Evolutionary conservation across 2,113 vertebrate species (phyloP), one percentile per base, ranked within the genome.

Genomic region (Vulpes lagopus): DNA sequence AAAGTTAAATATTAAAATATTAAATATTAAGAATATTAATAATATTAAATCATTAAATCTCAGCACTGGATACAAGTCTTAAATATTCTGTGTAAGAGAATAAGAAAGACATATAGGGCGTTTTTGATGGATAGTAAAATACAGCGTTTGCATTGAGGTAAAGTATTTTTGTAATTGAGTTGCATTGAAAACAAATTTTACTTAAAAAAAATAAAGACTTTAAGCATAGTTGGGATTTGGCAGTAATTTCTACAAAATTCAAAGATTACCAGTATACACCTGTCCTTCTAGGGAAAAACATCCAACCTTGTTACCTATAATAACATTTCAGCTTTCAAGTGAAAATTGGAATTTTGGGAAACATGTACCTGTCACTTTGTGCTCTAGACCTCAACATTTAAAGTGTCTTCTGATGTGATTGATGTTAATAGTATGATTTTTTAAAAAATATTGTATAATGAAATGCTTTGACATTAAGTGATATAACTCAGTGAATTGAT

Each of bases 341-440:
- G 22, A 89, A 92, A 90, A 82, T 53, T 38, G n/a, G 53, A 94
- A 60, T 59, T 94, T 59, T 82, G 10, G 27, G 43, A 92, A 89
- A 55, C 20, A 25, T 71, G 1, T 60, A 10, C n/a, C 35, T 96
- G 15, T 64, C 4, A n/a, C 19, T 86, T 5, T 35, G 7, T 83
- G 16, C 43, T 81, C 16, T 35, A 82, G n/a, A 86, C 2, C 12
- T 55, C n/a, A 80, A 22, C 7, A 81, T 43, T 51, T 38, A 78
- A 91, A 79, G 4, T 82, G 2, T 82, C 94, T 92, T 89, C 15
- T 92, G 11, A 32, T 94, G 8, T 93, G 3, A 76, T 27, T 64
- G 15, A 8, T 89, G 11, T 95, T 74, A 74, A 67, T 43, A 81
- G 11, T 55, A 49, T 92, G 3, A 78, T 43, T 87, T 87, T 49